Percentiles rank a stretch among this genome's conserved stretches.
phyloP scores from a whole-genome alignment of 2,888 invertebrate species.

The Boloria euphrosyne region DNA sequence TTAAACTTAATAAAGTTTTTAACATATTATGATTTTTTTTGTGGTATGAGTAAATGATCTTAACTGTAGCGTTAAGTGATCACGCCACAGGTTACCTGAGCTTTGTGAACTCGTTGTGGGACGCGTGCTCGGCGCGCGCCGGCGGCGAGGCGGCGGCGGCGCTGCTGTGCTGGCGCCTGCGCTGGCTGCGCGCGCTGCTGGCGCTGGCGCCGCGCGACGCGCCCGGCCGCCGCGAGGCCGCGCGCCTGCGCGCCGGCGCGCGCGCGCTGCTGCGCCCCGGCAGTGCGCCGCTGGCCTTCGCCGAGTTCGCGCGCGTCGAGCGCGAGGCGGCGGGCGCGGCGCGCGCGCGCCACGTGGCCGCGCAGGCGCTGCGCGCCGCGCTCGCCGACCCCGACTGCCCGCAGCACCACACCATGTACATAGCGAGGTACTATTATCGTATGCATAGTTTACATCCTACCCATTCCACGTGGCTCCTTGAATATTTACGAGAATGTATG shows the following conservation, averaged over 20 bases:
- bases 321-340: conserved; percentile 42
- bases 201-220: conserved; percentile 43
- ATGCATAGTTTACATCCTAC: neutral
- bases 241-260: conserved; percentile 38
- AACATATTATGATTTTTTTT: too few species aligned
- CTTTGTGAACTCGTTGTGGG: conserved; percentile 47
- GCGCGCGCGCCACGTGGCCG: conserved; percentile 37
- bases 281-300: conserved; percentile 51
- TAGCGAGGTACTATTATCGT: conserved; percentile 44
- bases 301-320: conserved; percentile 59
- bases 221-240: conserved; percentile 42
- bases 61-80: too few species aligned
- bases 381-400: conserved; percentile 36
- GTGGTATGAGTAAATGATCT: too few species aligned
- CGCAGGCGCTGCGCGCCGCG: conserved; percentile 48
- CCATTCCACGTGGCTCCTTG: neutral
- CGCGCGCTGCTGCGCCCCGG: conserved; percentile 43
- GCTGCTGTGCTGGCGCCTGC: conserved; percentile 66
- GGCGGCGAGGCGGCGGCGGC: conserved; percentile 49
- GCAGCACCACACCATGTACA: conserved; percentile 47
- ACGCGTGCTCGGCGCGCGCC: conserved; percentile 46
- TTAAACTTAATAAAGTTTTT: too few species aligned
- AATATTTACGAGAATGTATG: neutral
- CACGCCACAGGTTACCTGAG: conserved; percentile 51
- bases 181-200: conserved; percentile 61